Evolutionary conservation across 2,113 vertebrate genomes (phyloP), one percentile per base, ranked within the genome.

Genomic region (Platycercus adscitus): DNA sequence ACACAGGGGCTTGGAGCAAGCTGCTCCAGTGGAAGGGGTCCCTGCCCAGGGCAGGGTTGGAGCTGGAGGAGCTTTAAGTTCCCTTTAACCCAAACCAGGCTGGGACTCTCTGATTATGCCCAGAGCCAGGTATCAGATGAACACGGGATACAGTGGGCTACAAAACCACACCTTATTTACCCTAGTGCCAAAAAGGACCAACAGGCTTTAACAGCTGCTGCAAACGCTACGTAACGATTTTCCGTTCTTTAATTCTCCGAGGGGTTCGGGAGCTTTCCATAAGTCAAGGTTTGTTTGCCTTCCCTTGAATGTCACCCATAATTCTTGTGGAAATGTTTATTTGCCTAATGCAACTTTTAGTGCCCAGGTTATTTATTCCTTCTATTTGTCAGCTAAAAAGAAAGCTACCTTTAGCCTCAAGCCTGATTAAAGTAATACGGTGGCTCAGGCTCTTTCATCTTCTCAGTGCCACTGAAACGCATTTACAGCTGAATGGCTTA

Each of bases 261-360:
- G 84, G 97, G 96, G 64, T 75, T 96, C 97, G 96, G 97, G 96
- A 89, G 94, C 94, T 96, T 96, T 96, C 97, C 95, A 97, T 98
- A 98, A 98, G 95, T 97, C 97, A 98, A 92, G 95, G 97, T 98
- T 98, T 98, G 98, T 98, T 98, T 97, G 97, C 97, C 97, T 97
- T 96, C 95, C 94, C 91, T 93, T 78, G 97, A 97, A 97, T 94
- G 98, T 97, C 97, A 97, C 96, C 82, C 97, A 97, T 97, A 98
- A 98, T 97, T 98, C 98, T 97, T 97, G 94, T 94, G 90, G 95
- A 98, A 98, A 98, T 97, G 96, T 98, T 98, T 98, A 98, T 98
- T 98, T 98, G 97, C 98, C 97, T 98, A 98, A 98, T 98, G 97
- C 97, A 98, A 98, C 97, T 98, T 98, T 97, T 98, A 98, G 97